These are phyloP conservation scores for Philypnodon macrostomus DNA, from an alignment of 2,797 vertebrate species.

Conservation along the genomic window DNA sequence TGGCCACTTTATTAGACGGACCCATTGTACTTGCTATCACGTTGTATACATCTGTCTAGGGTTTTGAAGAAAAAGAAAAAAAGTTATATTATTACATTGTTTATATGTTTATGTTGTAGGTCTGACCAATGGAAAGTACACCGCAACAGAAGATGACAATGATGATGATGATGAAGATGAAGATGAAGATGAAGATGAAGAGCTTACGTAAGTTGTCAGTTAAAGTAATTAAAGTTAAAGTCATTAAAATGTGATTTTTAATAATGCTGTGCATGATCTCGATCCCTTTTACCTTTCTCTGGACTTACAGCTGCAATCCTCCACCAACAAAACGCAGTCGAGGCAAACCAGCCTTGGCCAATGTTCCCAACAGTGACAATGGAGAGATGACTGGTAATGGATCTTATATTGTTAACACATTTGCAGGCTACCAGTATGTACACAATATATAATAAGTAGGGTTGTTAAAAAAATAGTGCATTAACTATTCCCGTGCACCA, in stretches of 20 bases:
- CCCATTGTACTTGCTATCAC: no score
- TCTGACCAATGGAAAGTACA: conserved; percentile 84
- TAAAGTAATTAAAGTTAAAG: no score
- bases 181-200: conserved; percentile 52
- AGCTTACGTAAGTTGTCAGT: conserved; percentile 64
- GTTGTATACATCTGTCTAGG: no score
- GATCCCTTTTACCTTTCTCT: not conserved
- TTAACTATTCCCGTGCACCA: no score
- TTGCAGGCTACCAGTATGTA: not conserved
- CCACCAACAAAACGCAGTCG: conserved; percentile 88
- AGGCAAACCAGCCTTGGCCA: conserved; percentile 90
- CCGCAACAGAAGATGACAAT: conserved; percentile 69
- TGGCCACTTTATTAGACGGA: no score
- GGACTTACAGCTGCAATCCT: conserved; percentile 63
- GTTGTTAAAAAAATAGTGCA: no score
- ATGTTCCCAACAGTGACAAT: conserved; percentile 85
- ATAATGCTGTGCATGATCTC: not conserved
- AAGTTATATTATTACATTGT: no score
- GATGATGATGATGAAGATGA: conserved; percentile 34
- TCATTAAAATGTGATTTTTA: not conserved
- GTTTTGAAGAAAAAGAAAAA: no score
- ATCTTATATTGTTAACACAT: conserved; percentile 22
- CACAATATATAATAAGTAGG: no score
- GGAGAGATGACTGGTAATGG: conserved; percentile 78
- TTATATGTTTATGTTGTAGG: conserved; percentile 61